These are phyloP conservation scores for Pogonocichla stellata DNA, from an alignment of 2,113 vertebrate species.

Conservation along the genomic window DNA sequence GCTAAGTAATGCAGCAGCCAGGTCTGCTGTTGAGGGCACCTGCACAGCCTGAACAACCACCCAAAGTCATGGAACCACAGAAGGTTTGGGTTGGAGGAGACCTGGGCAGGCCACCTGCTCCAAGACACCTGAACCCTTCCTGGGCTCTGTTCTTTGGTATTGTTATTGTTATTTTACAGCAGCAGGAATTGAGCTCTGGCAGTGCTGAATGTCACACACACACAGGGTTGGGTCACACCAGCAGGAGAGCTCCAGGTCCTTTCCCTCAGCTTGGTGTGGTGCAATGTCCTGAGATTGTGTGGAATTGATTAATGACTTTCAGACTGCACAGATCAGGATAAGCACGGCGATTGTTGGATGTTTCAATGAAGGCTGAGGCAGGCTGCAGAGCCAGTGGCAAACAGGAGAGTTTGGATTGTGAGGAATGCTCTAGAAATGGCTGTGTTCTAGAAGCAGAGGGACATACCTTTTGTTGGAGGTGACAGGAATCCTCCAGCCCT, in stretches of 20 bases:
- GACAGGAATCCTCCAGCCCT: conserved; percentile 95
- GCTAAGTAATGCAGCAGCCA: neutral
- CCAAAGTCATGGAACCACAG: neutral
- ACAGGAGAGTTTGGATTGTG: neutral
- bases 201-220: neutral
- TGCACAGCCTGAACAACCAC: neutral
- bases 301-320: neutral
- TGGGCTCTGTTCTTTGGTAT: neutral
- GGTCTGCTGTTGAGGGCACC: neutral
- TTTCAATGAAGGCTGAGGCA: neutral
- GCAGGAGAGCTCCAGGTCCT: neutral
- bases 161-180: too few species aligned
- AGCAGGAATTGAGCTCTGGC: neutral
- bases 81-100: neutral
- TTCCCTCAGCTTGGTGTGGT: neutral
- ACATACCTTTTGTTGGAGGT: conserved; percentile 85
- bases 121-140: neutral
- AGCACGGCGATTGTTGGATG: neutral
- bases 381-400: neutral
- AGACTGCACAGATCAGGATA: neutral
- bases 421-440: neutral
- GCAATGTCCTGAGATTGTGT: neutral
- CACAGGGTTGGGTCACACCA: too few species aligned
- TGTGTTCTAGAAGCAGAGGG: neutral
- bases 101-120: neutral